phyloP scores from a whole-genome alignment of 2,113 vertebrate species.

The Scopus umbretta region DNA sequence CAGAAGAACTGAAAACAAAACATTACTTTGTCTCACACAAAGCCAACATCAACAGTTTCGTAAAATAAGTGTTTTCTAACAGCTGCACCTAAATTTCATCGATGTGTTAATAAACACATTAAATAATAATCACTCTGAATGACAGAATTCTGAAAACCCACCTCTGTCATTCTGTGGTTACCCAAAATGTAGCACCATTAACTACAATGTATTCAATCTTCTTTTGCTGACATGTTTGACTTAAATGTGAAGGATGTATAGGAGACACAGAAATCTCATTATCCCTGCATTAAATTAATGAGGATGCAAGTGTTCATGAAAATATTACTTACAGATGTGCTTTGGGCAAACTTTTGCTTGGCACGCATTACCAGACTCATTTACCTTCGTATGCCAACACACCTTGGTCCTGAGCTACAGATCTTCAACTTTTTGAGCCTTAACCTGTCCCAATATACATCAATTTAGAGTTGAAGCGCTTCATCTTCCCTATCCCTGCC shows the following conservation, averaged over 20 bases:
- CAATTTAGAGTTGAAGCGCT: background rate
- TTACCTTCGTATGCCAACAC: background rate
- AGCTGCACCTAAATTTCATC: background rate
- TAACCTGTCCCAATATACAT: background rate
- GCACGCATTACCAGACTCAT: background rate
- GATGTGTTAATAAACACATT: background rate
- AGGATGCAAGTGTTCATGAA: background rate
- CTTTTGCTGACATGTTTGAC: background rate
- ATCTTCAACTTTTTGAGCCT: background rate
- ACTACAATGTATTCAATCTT: background rate
- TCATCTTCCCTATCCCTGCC: background rate
- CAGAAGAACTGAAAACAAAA: background rate
- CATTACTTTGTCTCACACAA: background rate
- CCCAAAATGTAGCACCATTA: background rate
- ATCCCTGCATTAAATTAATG: background rate
- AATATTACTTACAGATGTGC: background rate
- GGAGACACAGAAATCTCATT: background rate
- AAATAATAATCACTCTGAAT: background rate
- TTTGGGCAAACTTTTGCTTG: background rate
- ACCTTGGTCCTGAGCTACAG: background rate
- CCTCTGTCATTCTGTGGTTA: background rate
- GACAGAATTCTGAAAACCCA: background rate
- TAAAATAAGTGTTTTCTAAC: background rate
- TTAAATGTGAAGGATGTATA: background rate
- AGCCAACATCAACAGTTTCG: background rate